Percentiles rank a stretch among this genome's conserved stretches.
Evolutionary conservation across 2,113 vertebrate species (phyloP).

Genomic region (Chunga burmeisteri): DNA sequence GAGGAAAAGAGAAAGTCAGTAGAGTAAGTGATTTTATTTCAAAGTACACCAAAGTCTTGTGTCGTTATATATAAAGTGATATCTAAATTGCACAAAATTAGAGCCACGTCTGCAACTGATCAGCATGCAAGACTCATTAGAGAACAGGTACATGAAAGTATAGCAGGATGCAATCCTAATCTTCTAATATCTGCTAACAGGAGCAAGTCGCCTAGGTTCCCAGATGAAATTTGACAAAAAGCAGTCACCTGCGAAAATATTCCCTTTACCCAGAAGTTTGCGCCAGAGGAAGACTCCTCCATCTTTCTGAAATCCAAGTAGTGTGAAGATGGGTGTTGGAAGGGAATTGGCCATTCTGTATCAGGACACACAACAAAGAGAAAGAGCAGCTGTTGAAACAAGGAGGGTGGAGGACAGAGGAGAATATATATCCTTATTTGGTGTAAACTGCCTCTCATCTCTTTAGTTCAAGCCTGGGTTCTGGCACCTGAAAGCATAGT

Average conservation of each 20-base stretch:
- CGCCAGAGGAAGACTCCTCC: neutral
- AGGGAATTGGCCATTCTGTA: neutral
- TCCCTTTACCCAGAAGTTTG: neutral
- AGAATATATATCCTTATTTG: neutral
- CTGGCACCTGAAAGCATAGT: neutral
- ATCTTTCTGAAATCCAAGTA: neutral
- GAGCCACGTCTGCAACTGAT: neutral
- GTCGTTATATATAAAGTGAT: neutral
- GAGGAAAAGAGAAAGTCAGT: slow-evolving; percentile 22
- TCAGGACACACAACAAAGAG: neutral
- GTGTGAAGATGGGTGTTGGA: neutral
- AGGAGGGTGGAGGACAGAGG: neutral
- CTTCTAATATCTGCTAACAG: neutral
- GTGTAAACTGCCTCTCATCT: neutral
- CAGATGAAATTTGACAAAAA: neutral
- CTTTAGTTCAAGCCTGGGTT: neutral
- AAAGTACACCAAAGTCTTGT: slow-evolving; percentile 27
- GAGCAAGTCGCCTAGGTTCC: neutral
- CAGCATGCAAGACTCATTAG: neutral
- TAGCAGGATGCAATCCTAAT: neutral
- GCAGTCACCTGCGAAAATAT: neutral
- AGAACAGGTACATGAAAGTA: neutral
- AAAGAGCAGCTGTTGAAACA: neutral
- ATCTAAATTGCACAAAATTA: neutral
- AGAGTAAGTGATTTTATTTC: slow-evolving; percentile 32